Evolutionary conservation across 2,113 vertebrate species (phyloP).

Genomic region (Mirza zaza): DNA sequence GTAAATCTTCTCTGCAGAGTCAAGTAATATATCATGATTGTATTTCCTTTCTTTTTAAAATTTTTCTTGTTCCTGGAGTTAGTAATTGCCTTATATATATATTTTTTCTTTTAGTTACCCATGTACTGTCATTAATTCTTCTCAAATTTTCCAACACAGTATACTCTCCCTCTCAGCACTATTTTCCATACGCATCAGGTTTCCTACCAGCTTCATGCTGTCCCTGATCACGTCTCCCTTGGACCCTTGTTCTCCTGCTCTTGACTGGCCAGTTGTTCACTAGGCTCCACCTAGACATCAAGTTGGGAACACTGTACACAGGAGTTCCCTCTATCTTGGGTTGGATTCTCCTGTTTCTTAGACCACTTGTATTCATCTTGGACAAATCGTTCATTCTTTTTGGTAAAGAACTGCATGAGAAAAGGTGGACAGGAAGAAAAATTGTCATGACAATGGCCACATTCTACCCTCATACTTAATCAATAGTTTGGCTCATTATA

Average conservation of each 20-base stretch:
- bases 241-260: neutral
- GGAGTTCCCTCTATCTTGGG: neutral
- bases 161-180: neutral
- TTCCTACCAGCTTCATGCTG: neutral
- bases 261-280: fast-evolving
- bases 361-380: neutral
- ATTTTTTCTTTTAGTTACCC: neutral
- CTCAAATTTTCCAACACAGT: neutral
- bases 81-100: neutral
- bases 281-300: neutral
- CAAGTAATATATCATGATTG: neutral
- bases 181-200: neutral
- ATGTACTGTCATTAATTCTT: neutral
- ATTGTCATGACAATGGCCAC: neutral
- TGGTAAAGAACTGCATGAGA: neutral
- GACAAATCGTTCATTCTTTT: neutral
- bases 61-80: neutral
- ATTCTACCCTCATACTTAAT: neutral
- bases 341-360: neutral
- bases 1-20: neutral
- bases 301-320: neutral
- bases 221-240: neutral
- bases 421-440: neutral
- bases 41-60: neutral
- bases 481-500: neutral